These are phyloP conservation scores for Eidolon dupreanum DNA, from an alignment of 2,797 vertebrate genomes.

Conservation along the genomic window DNA sequence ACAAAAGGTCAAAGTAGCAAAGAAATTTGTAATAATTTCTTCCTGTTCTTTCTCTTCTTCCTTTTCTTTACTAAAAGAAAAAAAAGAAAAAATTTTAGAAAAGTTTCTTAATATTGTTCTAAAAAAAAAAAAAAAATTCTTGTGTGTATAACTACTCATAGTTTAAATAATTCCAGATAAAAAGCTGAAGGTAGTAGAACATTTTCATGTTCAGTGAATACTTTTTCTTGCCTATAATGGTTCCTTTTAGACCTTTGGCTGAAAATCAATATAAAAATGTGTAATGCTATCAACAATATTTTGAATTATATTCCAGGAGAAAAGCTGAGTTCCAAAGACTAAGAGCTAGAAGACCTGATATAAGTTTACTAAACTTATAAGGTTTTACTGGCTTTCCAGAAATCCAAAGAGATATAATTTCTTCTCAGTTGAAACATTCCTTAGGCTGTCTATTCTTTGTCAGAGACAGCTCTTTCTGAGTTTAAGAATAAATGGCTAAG, in stretches of 20 bases:
- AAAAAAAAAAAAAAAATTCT: background rate
- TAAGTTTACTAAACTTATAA: background rate
- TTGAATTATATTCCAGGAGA: background rate
- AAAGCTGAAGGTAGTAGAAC: background rate
- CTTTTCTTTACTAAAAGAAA: background rate
- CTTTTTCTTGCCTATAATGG: background rate
- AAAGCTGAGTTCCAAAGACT: background rate
- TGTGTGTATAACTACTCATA: background rate
- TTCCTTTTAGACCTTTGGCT: background rate
- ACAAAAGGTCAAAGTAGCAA: background rate
- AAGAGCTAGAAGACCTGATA: background rate
- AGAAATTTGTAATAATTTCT: background rate
- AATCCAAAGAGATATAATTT: background rate
- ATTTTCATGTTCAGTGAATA: background rate
- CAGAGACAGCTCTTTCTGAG: background rate
- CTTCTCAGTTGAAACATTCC: background rate
- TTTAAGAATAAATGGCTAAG: background rate
- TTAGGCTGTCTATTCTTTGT: background rate
- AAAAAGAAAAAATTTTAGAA: background rate
- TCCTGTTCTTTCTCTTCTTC: background rate
- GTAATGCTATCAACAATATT: background rate
- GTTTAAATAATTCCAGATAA: background rate
- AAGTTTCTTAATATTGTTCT: background rate
- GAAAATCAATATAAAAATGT: background rate
- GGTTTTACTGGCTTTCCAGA: constrained; percentile 7